Evolutionary conservation across 2,113 vertebrate species (phyloP).

Genomic region (Oreocharis arfaki): DNA sequence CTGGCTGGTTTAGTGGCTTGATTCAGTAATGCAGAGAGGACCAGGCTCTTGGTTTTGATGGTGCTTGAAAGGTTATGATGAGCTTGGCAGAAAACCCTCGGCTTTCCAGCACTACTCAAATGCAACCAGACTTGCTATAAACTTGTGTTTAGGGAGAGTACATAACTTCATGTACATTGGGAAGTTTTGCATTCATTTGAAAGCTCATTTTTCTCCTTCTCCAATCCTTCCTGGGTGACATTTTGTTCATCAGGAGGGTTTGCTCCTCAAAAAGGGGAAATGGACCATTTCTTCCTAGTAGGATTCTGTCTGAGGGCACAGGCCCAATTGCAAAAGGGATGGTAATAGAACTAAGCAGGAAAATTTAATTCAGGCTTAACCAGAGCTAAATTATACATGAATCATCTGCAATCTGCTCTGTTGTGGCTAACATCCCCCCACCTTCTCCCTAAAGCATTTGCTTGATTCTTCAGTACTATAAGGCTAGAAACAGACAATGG

Average conservation of each 20-base stretch:
- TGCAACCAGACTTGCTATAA: neutral
- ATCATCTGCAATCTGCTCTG: slow-evolving; percentile 12
- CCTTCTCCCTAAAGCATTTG: neutral
- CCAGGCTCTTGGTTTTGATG: neutral
- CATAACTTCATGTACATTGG: neutral
- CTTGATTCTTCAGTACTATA: neutral
- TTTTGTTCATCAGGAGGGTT: neutral
- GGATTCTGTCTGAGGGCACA: neutral
- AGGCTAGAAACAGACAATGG: neutral
- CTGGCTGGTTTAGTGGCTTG: neutral
- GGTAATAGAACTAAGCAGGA: neutral
- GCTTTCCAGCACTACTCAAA: neutral
- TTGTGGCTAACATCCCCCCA: slow-evolving; percentile 22
- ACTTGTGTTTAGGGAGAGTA: neutral
- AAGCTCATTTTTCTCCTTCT: neutral
- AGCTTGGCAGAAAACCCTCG: neutral
- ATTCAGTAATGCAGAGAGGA: neutral
- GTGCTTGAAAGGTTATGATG: neutral
- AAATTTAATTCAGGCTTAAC: slow-evolving; percentile 37
- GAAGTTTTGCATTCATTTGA: neutral
- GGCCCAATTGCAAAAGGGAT: neutral
- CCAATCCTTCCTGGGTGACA: neutral
- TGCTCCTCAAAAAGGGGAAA: neutral
- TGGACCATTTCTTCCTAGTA: neutral
- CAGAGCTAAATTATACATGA: neutral